Base-by-base conservation (phyloP, 2,888 invertebrate species). In the Rosalia funebris region DNA sequence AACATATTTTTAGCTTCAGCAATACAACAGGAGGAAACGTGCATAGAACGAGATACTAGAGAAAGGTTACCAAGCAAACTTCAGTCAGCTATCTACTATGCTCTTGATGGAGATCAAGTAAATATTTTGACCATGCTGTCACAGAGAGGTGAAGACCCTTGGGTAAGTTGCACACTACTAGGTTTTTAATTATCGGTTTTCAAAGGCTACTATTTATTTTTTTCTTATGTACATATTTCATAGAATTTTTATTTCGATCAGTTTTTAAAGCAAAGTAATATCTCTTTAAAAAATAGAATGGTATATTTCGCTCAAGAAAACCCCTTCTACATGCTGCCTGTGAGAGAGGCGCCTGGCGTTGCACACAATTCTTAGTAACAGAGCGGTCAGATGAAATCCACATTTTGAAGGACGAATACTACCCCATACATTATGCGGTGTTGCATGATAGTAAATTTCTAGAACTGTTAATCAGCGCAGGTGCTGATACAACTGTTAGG, bases 391-490 rank as follows among this genome's bases (percentile, higher is more conserved):
- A 89, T 68, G 89, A 90, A 79, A 88, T 90, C 44, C 89, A 90
- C 78, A 84, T 88, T 62, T 86, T 89, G 57, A 89, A 87, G 77
- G 89, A 90, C 74, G 91, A 91, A 80, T 90, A 90, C 77, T 91
- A 89, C 77, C 91, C 91, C n/a, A 88, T 91, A 59, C 89, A 91
- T 78, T 89, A 90, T 74, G 88, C 91, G 10, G 90, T 90, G 12
- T 83, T 89, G 17, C 91, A 91, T 76, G 89, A 90, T 66, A 85
- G 87, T 45, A 86, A 88, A 72, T 91, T 91, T 79, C 82, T 90
- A 45, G 88, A 89, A 72, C 77, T 88, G 60, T 79, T 89, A 41
- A 87, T 88, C 62, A 83, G 84, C 62, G 87, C 87, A 12, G 90
- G 90, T n/a, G 90, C 91, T 19, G 86, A 88, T 60, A 88, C 89